phyloP scores from a whole-genome alignment of 1,140 invertebrate genomes.

The Drosophila bifasciata region DNA sequence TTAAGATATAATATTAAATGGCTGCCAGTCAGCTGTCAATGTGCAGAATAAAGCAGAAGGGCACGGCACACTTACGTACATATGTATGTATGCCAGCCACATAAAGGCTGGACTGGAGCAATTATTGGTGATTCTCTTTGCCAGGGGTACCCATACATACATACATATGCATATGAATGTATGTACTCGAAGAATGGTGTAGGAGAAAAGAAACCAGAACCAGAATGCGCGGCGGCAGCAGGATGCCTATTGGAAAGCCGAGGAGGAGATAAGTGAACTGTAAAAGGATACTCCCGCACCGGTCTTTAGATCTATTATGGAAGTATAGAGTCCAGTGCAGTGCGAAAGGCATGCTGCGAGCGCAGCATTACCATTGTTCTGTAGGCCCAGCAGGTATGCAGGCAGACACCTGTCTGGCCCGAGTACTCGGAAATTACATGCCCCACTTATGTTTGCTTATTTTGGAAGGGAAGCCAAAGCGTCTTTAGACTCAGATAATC shows the following conservation, averaged over 20 bases:
- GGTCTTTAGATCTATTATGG: conserved; percentile 48
- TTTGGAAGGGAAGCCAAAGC: too few species aligned
- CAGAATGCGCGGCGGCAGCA: conserved; percentile 39
- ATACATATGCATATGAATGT: not conserved
- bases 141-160: conserved; percentile 25
- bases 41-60: conserved; percentile 25
- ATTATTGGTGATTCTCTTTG: conserved; percentile 38
- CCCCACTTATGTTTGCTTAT: too few species aligned
- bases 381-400: too few species aligned
- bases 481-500: too few species aligned
- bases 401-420: too few species aligned
- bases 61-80: not conserved
- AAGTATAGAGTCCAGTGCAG: conserved; percentile 15
- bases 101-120: conserved; percentile 19
- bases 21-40: conserved; percentile 46
- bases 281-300: conserved; percentile 39
- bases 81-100: too few species aligned
- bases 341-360: too few species aligned
- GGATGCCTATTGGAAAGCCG: conserved; percentile 12
- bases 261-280: conserved; percentile 9
- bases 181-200: conserved; percentile 23
- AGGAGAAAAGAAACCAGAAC: conserved; percentile 35
- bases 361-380: too few species aligned
- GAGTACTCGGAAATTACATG: too few species aligned
- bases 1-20: conserved; percentile 20